Conservation (phyloP, 1,140 invertebrate species). For the Sminthurinus signatus region DNA sequence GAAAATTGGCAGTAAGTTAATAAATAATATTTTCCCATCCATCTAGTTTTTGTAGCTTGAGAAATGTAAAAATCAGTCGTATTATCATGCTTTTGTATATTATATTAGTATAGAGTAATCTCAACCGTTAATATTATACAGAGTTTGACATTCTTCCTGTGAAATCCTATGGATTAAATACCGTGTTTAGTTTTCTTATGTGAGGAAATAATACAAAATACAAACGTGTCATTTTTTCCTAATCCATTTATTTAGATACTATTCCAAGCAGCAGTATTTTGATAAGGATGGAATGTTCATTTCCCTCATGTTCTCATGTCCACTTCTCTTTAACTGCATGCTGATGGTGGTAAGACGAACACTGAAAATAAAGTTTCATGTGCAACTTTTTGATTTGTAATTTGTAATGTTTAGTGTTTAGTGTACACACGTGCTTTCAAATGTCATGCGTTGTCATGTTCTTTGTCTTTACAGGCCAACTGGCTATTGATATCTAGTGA, state of each 20-base stretch:
- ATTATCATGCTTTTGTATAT: too few species aligned
- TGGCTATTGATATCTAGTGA: conserved; percentile 80
- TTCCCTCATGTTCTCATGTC: conserved; percentile 82
- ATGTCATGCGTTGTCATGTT: not conserved
- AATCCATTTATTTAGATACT: conserved; percentile 49
- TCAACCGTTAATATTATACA: too few species aligned
- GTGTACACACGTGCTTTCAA: not conserved
- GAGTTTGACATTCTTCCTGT: too few species aligned
- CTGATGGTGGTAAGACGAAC: conserved; percentile 76
- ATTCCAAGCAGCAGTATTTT: conserved; percentile 82
- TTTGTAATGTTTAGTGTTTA: not conserved
- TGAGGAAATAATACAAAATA: not conserved
- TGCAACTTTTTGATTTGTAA: not conserved
- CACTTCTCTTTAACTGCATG: conserved; percentile 83
- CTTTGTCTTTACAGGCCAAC: conserved; percentile 57
- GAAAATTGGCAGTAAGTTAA: conserved; percentile 69
- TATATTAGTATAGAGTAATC: too few species aligned
- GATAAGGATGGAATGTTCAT: conserved; percentile 87
- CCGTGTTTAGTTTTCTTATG: too few species aligned
- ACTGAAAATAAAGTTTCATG: not conserved
- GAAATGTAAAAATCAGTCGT: too few species aligned
- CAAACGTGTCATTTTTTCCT: conserved; percentile 47
- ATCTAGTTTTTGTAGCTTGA: too few species aligned
- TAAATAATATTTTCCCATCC: too few species aligned
- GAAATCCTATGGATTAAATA: too few species aligned